Base-by-base conservation (phyloP, 2,797 vertebrate genomes). In the Ctenopoma kingsleyae region DNA sequence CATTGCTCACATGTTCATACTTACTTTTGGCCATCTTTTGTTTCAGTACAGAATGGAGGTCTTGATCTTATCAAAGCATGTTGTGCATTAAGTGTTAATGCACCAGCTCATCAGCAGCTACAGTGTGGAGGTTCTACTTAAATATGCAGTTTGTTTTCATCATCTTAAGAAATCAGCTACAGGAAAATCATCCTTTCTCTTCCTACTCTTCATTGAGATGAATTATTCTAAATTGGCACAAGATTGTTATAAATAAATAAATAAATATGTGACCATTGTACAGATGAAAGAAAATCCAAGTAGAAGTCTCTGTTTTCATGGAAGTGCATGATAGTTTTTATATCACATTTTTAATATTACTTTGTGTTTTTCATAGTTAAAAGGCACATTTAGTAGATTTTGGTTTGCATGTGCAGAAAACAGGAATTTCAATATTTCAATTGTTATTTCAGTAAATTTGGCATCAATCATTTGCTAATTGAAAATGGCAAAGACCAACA, bases 351-450 rank as follows among this genome's bases (percentile, higher is more conserved):
- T 40, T 20, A 19, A 54, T 35, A 9, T 48, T 67, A 8, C 2
- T 4, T 17, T 57, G 47, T 2, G 1, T 55, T 54, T 76, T 50
- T 32, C 19, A 20, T 49, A 23, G 1, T 40, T 30, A 4, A 52
- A 60, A 71, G 67, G 25, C 50, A 67, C 55, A 59, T 81, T 77
- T 62, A 32, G 20, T 17, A 1, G 50, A 20, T 57, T 78, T 83
- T 75, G 76, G 66, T 85, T 82, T 89, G 87, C 89, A 89, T 87
- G 89, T 74, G 55, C 64, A 54, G 49, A 66, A 17, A 69, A 47
- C 19, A 49, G 22, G 9, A 73, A 54, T 67, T 51, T 27, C 25
- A 57, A 3, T 11, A 10, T 12, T 30, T 77, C 6, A 47, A 9
- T 53, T 48, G 36, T 1, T 5, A 16, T 65, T 72, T 66, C 19